Evolutionary conservation across 1,140 invertebrate species (phyloP), one percentile per base, ranked within the genome.

Genomic region (Nasonia vitripennis): DNA sequence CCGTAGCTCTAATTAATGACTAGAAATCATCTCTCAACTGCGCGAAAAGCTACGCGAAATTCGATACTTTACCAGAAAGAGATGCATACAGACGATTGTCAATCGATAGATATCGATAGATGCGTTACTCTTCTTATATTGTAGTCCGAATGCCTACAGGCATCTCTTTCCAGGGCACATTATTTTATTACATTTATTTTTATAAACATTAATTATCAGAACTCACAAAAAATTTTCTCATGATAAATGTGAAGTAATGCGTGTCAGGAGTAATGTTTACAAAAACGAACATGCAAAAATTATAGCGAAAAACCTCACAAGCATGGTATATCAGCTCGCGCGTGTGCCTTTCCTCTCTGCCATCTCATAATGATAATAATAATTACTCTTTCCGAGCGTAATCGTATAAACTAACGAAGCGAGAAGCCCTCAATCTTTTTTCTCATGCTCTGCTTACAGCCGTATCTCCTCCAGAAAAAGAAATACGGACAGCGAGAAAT

Each of bases 301-400:
- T 31, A 86, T 75, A 86, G 75, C 41, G 86, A 91, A 92, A 92
- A 92, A 92, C 92, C 92, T 91, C 91, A 88, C 90, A 92, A 92
- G 90, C 91, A 89, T 84, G 51, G 80, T 91, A 91, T 91, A 90
- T 91, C 89, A 90, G 89, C 90, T 91, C 90, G 90, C 14, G 55
- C 90, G 90, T 91, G 91, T 91, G 91, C 90, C 88, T 91, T 90
- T 91, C 87, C 87, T 88, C 88, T 88, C 87, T 88, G 68, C 80
- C 77, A 86, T 83, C 81, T 73, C 45, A 75, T 67, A 74, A 83
- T 79, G 7, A 45, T 73, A 31, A 75, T 67, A 74, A 83, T 79
- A 10, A 45, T 45, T 37, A 73, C 48, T 31, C 70, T 73, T 45
- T 83, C 10, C 14, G 55, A 34, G 41, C 41, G n/a, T 51, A 74